Conservation (phyloP, 2,113 vertebrate genomes). For the Aleadryas rufinucha region DNA sequence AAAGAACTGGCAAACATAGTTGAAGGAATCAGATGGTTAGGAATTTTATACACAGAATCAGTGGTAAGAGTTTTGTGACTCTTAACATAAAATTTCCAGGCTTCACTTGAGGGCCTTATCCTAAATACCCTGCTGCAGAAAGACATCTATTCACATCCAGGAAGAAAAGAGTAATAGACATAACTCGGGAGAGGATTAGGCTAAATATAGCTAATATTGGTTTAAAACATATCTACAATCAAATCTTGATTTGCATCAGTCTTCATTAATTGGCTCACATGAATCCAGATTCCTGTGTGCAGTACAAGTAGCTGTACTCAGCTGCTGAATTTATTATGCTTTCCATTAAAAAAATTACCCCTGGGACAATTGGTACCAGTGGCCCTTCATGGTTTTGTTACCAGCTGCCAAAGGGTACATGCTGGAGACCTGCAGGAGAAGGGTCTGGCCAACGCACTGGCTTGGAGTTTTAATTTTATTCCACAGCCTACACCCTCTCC, state of each 20-base stretch:
- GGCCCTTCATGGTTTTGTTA: not conserved
- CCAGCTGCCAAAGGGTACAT: not conserved
- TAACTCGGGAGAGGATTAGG: not conserved
- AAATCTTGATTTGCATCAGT: not conserved
- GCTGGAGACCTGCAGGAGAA: not conserved
- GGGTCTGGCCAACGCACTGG: not conserved
- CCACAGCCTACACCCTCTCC: not conserved
- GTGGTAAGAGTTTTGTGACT: not conserved
- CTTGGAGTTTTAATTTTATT: not conserved
- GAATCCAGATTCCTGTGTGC: not conserved
- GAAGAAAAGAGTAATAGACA: not conserved
- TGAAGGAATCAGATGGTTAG: not conserved
- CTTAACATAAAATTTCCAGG: not conserved
- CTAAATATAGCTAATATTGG: not conserved
- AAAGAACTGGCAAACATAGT: not conserved
- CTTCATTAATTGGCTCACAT: not conserved
- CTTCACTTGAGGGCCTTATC: not conserved
- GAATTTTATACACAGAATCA: not conserved
- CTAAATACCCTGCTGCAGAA: not conserved
- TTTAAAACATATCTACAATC: not conserved
- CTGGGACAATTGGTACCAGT: accelerated
- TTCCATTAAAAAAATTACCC: not conserved
- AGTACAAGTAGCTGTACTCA: not conserved
- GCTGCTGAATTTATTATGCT: not conserved
- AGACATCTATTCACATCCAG: not conserved